A percentile compares a stretch with the other conserved stretches of the same genome.
Conservation (phyloP, 2,113 vertebrate genomes). For the Pao palembangensis region DNA sequence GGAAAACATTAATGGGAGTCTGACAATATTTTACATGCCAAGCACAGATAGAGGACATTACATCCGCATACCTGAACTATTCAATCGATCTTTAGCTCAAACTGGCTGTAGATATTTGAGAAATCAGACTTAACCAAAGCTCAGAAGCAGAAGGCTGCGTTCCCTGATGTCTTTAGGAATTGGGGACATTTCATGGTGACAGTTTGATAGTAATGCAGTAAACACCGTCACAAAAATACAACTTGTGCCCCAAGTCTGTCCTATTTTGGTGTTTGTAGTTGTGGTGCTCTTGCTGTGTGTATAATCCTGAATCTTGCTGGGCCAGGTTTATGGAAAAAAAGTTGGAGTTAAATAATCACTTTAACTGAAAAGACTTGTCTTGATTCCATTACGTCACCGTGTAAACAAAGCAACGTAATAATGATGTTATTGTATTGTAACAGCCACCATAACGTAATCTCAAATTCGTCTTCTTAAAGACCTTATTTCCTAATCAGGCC, state of each 20-base stretch:
- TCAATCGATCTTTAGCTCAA: too few relatives aligned
- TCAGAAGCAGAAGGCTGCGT: background rate
- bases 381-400: conserved; percentile 32
- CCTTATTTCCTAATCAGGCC: conserved; percentile 1
- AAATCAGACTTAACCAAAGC: too few relatives aligned
- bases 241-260: conserved; percentile 24
- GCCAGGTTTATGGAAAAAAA: conserved; percentile 12
- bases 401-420: conserved; percentile 36
- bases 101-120: too few relatives aligned
- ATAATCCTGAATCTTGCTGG: conserved; percentile 12
- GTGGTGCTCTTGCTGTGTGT: background rate
- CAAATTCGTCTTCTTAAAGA: background rate
- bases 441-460: conserved; percentile 11
- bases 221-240: background rate
- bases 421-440: conserved; percentile 14
- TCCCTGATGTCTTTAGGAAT: background rate
- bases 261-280: conserved; percentile 12
- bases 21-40: too few relatives aligned
- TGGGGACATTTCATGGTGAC: background rate
- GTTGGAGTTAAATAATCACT: conserved; percentile 5
- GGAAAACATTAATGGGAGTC: too few relatives aligned
- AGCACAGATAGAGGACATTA: too few relatives aligned
- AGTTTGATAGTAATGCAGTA: background rate
- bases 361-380: conserved; percentile 15
- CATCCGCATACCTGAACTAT: too few relatives aligned